Percentiles rank a stretch among this genome's conserved stretches.
phyloP scores from a whole-genome alignment of 2,888 invertebrate species.

The Andrena marginata region DNA sequence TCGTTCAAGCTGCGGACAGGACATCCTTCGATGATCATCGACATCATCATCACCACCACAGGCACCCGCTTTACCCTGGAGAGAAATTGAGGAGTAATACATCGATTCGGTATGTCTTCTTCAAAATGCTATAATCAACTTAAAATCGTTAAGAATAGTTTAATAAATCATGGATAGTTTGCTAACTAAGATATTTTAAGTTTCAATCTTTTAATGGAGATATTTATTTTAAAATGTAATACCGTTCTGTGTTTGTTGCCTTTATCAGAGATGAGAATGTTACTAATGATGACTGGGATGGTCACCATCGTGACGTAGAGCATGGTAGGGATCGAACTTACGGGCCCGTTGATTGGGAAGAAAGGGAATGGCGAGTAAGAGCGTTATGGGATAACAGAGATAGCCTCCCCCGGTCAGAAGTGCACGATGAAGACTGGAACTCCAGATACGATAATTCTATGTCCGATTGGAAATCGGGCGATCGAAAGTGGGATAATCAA shows the following conservation, averaged over 20 bases:
- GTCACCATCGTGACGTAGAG: constrained; percentile 81
- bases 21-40: constrained; percentile 76
- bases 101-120: constrained; percentile 64
- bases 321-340: constrained; percentile 79
- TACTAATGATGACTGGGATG: constrained; percentile 82
- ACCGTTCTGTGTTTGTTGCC: constrained; percentile 14
- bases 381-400: constrained; percentile 82
- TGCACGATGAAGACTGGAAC: constrained; percentile 83
- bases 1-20: constrained; percentile 71
- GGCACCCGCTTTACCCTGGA: constrained; percentile 74
- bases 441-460: constrained; percentile 81
- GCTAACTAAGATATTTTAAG: background rate
- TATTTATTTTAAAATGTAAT: background rate
- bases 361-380: constrained; percentile 82
- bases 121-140: background rate
- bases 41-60: constrained; percentile 74
- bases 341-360: constrained; percentile 81
- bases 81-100: constrained; percentile 76
- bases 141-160: background rate
- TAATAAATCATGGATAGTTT: background rate
- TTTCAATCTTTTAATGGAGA: background rate
- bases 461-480: constrained; percentile 82
- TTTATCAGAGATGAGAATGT: constrained; percentile 78
- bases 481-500: constrained; percentile 83
- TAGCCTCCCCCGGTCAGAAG: constrained; percentile 81